Percentiles rank a stretch among this genome's conserved stretches.
phyloP scores from a whole-genome alignment of 1,140 invertebrate species.

The Drosophila lini region DNA sequence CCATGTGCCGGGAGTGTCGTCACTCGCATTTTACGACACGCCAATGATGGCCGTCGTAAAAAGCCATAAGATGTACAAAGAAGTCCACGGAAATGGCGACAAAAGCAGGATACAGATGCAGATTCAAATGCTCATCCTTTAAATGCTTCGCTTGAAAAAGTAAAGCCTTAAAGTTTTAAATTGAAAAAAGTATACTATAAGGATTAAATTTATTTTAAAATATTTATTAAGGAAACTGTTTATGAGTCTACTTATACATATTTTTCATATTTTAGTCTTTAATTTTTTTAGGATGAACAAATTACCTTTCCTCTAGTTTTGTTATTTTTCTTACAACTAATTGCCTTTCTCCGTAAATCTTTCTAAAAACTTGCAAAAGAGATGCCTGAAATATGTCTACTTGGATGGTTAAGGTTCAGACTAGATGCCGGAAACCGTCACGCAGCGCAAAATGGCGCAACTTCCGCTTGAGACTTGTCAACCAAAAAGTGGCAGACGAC shows the following conservation, averaged over 20 bases:
- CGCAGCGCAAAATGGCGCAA: conserved; percentile 66
- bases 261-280: not conserved
- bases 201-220: not conserved
- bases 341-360: conserved; percentile 53
- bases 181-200: not conserved
- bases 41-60: conserved; percentile 76
- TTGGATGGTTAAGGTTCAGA: conserved; percentile 54
- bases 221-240: not conserved
- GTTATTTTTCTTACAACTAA: conserved; percentile 36
- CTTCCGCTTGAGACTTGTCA: conserved; percentile 66
- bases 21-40: conserved; percentile 78
- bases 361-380: conserved; percentile 10
- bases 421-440: conserved; percentile 58
- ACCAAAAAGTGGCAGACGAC: conserved; percentile 53
- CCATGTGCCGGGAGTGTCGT: conserved; percentile 66
- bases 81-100: conserved; percentile 24
- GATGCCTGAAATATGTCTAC: conserved; percentile 57
- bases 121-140: conserved; percentile 3
- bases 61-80: conserved; percentile 52
- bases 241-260: not conserved
- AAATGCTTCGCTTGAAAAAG: not conserved
- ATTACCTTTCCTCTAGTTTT: not conserved
- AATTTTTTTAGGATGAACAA: no score
- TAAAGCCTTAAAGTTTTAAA: not conserved
- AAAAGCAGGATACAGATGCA: conserved; percentile 41